These are phyloP conservation scores for Ashinkailepas kermadecensis DNA, from an alignment of 2,888 invertebrate genomes.

Conservation along the genomic window DNA sequence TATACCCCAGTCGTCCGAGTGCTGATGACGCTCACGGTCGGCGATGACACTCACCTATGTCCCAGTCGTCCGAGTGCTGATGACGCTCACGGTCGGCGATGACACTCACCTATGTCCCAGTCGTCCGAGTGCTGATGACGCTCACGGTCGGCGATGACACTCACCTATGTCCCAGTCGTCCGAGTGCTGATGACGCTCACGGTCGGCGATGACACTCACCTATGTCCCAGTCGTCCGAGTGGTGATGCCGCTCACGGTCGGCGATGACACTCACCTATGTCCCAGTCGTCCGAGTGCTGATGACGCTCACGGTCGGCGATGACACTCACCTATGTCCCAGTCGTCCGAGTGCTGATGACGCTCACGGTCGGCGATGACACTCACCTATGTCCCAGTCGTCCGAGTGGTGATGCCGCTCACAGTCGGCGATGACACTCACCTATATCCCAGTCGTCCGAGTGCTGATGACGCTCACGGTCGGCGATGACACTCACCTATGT, in stretches of 20 bases:
- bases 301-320: constrained; percentile 32
- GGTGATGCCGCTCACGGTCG: constrained; percentile 66
- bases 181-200: too few species aligned
- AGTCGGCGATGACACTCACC: constrained; percentile 52
- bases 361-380: constrained; percentile 82
- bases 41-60: constrained; percentile 21
- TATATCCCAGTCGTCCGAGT: constrained; percentile 66
- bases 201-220: constrained; percentile 52
- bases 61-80: not conserved
- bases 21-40: constrained; percentile 78
- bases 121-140: constrained; percentile 89
- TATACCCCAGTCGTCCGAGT: constrained; percentile 63
- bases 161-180: too few species aligned
- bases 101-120: constrained; percentile 41
- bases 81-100: constrained; percentile 9
- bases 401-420: too few species aligned
- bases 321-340: constrained; percentile 70
- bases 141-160: constrained; percentile 49
- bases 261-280: constrained; percentile 59
- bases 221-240: constrained; percentile 66
- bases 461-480: constrained; percentile 66
- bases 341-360: constrained; percentile 57
- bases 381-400: too few species aligned
- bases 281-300: too few species aligned
- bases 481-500: constrained; percentile 59